These are phyloP conservation scores for Emydocephalus ijimae DNA, from an alignment of 2,113 vertebrate genomes.

Conservation along the genomic window DNA sequence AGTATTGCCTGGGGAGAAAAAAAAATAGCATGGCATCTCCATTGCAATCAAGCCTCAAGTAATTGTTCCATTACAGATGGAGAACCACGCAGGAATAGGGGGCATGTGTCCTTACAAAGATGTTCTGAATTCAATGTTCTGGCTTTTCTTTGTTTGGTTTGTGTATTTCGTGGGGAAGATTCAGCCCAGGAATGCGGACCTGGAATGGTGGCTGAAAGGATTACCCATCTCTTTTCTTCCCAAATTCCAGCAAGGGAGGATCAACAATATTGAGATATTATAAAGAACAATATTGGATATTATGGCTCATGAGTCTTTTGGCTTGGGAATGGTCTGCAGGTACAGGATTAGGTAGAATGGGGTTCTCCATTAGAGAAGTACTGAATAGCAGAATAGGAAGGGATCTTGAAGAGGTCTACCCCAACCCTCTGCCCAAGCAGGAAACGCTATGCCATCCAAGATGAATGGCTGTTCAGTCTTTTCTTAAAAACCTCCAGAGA, in stretches of 20 bases:
- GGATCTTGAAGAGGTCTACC: too few relatives aligned
- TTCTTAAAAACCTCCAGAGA: too few relatives aligned
- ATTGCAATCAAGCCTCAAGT: constrained; percentile 44
- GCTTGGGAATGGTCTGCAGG: too few relatives aligned
- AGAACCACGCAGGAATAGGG: constrained; percentile 14
- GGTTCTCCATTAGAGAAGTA: too few relatives aligned
- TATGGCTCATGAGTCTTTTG: not conserved
- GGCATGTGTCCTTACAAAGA: not conserved
- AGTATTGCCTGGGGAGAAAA: constrained; percentile 30
- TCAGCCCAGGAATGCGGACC: not conserved
- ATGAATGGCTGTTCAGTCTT: too few relatives aligned
- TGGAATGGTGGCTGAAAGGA: not conserved
- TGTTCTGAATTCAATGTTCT: not conserved
- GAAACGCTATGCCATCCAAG: too few relatives aligned
- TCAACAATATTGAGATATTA: too few relatives aligned
- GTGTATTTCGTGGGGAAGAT: not conserved
- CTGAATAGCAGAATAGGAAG: too few relatives aligned
- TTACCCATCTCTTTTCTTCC: not conserved
- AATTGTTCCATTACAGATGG: not conserved
- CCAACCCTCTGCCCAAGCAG: too few relatives aligned
- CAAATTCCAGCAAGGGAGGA: not conserved
- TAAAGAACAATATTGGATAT: not conserved
- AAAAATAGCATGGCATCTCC: constrained; percentile 6
- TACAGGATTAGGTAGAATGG: too few relatives aligned
- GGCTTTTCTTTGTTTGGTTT: not conserved